Evolutionary conservation across 2,797 vertebrate species (phyloP), one percentile per base, ranked within the genome.

Genomic region (Myripristis jacobus): DNA sequence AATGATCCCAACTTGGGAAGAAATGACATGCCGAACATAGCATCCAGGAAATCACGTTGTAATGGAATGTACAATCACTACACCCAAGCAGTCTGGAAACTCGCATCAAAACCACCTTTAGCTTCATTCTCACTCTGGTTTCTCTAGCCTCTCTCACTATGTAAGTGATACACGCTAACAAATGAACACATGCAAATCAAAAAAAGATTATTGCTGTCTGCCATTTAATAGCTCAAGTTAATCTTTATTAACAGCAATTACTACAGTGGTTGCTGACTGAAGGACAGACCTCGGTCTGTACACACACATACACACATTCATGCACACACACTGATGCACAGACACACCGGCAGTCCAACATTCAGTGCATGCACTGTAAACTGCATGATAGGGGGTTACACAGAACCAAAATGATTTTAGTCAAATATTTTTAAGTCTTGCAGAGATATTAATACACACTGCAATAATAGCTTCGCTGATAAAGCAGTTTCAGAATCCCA

Each of bases 31-130:
- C 11, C 5, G 19, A 52, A 62, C 60, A 66, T 69, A 73, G 75
- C 66, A 15, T 52, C 46, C 27, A 44, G 54, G 27, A 67, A 69
- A 66, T 59, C 19, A 46, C 57, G 43, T 13, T 36, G n/a, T 29
- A 61, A 72, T 44, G 38, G 22, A 69, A 36, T 69, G 46, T 51
- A 58, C 16, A 61, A n/a, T 34, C 67, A 47, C 22, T 51, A 29
- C 3, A 5, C 19, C 10, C 44, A 58, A 7, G 34, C 0, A 53
- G 21, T 56, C 1, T 10, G 50, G 22, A 64, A 71, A 72, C 13
- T 29, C 27, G 44, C 16, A 16, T 6, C 2, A 46, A 60, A 46
- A 13, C 7, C 15, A 34, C 12, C 18, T 0, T 55, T 59, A 11
- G 47, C 50, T 74, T 36, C 41, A 48, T 5, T n/a, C 46, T 66